phyloP scores from a whole-genome alignment of 2,888 invertebrate species.

The Papilio demoleus region DNA sequence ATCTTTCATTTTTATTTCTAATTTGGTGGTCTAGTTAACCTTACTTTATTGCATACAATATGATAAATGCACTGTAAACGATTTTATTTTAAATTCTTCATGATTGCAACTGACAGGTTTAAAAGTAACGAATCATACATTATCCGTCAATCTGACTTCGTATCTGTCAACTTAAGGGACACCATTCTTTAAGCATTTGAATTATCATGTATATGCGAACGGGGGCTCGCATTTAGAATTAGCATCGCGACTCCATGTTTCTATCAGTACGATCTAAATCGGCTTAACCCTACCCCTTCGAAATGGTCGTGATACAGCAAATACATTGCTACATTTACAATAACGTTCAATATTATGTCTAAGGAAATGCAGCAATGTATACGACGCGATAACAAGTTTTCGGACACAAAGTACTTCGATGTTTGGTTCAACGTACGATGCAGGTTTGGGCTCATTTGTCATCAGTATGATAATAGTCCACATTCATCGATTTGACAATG shows the following conservation, averaged over 20 bases:
- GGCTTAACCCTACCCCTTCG: slow-evolving; percentile 67
- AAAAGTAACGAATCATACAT: slow-evolving; percentile 41
- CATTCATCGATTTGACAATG: slow-evolving; percentile 71
- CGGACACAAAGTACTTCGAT: slow-evolving; percentile 43
- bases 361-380: slow-evolving; percentile 56
- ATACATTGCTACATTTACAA: slow-evolving; percentile 41
- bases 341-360: slow-evolving; percentile 36
- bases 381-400: slow-evolving; percentile 42
- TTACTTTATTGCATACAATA: neutral
- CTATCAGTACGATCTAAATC: slow-evolving; percentile 75
- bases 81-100: slow-evolving; percentile 29
- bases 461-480: slow-evolving; percentile 70
- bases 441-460: slow-evolving; percentile 72
- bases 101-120: slow-evolving; percentile 11
- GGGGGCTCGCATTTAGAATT: slow-evolving; percentile 71
- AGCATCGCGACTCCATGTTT: slow-evolving; percentile 62
- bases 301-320: slow-evolving; percentile 48
- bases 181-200: slow-evolving; percentile 60
- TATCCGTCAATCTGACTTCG: slow-evolving; percentile 49
- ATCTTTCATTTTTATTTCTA: too few relatives aligned
- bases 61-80: neutral
- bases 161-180: slow-evolving; percentile 58
- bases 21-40: too few relatives aligned
- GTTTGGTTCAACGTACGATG: slow-evolving; percentile 54
- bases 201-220: slow-evolving; percentile 59